Evolutionary conservation across 2,113 vertebrate genomes (phyloP).

Genomic region (Podarcis raffonei): DNA sequence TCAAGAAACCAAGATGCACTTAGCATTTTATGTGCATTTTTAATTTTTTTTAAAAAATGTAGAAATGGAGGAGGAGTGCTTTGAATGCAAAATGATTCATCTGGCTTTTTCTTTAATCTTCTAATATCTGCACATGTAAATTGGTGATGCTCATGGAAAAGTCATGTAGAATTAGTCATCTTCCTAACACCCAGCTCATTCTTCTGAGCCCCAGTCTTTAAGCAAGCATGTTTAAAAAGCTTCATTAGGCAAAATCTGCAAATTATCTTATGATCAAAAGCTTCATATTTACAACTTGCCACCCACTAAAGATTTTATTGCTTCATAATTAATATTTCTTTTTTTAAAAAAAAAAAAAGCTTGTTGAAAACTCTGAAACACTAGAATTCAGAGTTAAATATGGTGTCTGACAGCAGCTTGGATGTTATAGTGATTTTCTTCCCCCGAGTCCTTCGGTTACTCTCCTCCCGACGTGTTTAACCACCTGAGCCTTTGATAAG

Average conservation of each 20-base stretch:
- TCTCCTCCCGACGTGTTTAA: no score
- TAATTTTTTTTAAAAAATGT: no score
- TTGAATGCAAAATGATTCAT: neutral
- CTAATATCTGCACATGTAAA: neutral
- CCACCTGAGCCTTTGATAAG: no score
- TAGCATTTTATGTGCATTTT: rapidly evolving
- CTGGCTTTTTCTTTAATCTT: neutral
- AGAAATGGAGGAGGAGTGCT: no score
- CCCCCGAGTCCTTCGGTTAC: no score
- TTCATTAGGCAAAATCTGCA: neutral
- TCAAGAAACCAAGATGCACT: rapidly evolving
- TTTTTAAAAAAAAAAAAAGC: neutral
- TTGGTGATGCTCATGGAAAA: neutral
- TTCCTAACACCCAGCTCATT: neutral
- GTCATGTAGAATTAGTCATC: slow-evolving; percentile 8
- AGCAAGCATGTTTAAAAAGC: neutral
- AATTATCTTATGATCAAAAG: neutral
- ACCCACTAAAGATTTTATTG: neutral
- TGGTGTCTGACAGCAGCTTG: neutral
- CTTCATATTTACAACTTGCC: neutral
- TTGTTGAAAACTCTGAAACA: neutral
- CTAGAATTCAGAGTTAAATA: slow-evolving; percentile 8
- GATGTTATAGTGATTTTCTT: neutral
- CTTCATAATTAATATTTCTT: neutral
- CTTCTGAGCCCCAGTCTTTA: neutral